Base-by-base conservation (phyloP, 2,888 invertebrate genomes). In the Agrilus mali region DNA sequence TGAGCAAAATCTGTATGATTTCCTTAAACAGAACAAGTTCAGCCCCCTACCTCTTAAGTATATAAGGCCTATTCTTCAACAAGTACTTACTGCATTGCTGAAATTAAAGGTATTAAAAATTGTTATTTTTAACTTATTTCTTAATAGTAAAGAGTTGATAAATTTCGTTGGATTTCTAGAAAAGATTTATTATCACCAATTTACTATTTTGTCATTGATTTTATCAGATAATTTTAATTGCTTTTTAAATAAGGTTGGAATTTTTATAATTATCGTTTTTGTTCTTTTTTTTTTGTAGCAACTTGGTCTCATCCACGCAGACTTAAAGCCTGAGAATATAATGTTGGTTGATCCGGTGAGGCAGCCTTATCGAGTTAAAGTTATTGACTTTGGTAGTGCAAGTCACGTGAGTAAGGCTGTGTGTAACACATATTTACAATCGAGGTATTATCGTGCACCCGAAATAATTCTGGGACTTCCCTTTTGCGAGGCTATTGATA, bases 1-100 rank as follows among this genome's bases (percentile, higher is more conserved):
- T 59, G 98, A 99, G 66, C 98, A 98, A 75, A 99, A 99, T 72
- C 77, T 99, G 54, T 99, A 99, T 71, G 98, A 99, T 75, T 99
- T 97, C 71, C 81, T 99, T 55, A 99, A 99, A 68, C 95, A 96
- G 72, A 97, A 98, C 73, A 98, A 98, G 74, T 99, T 99, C 73
- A 93, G 93, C 63, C 98, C 98, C 51, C 74, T 99, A 61, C 96
- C 98, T 43, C 78, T 99, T 54, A 96, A 95, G 68, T 96, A 90
- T 69, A 99, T 99, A 70, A 78, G 98, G 65, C 98, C 98, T 45
- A 96, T 99, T 60, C 78, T 98, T 60, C 96, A 98, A 72, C 98
- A 99, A 77, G 98, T 99, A 57, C 70, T 82, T 53, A 82, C 82
- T 5, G 82, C 82, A 50, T 82, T 93, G 70, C 78, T 90, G 49